Percentiles rank a stretch among this genome's conserved stretches.
These are phyloP conservation scores for Empidonax traillii DNA, from an alignment of 2,113 vertebrate species.

Conservation along the genomic window DNA sequence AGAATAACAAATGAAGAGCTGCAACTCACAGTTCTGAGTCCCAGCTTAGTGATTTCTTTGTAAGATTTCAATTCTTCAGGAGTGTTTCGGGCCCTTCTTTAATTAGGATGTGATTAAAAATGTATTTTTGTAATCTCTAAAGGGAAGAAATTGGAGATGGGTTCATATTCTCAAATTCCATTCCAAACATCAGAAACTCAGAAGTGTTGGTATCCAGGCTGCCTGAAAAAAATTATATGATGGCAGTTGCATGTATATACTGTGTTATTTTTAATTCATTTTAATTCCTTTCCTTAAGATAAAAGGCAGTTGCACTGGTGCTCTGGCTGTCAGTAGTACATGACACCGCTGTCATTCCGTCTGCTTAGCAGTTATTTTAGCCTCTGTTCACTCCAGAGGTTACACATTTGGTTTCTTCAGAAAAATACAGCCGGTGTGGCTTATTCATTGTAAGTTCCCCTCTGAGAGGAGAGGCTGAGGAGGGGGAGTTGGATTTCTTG, in stretches of 20 bases:
- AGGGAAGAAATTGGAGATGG: background rate
- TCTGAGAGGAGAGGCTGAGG: background rate
- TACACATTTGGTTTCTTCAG: background rate
- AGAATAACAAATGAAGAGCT: background rate
- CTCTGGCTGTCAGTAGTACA: background rate
- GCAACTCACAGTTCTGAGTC: background rate
- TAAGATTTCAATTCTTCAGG: conserved; percentile 4
- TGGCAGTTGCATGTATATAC: background rate
- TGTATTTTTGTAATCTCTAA: conserved; percentile 14
- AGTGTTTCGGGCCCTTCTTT: background rate
- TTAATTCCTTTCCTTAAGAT: background rate
- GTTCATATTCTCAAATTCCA: background rate
- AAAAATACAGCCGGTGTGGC: background rate
- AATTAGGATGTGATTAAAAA: conserved; percentile 42
- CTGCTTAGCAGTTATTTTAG: background rate
- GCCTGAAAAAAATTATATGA: background rate
- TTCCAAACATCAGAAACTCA: background rate
- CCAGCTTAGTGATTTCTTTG: background rate
- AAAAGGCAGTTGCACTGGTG: background rate
- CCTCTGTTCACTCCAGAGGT: background rate
- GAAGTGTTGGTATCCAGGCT: background rate
- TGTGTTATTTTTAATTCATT: background rate
- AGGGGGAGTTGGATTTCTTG: background rate
- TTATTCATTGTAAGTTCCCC: background rate
- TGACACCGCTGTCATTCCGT: background rate